Evolutionary conservation across 2,888 invertebrate genomes (phyloP).

Genomic region (Habrosyne pyritoides): DNA sequence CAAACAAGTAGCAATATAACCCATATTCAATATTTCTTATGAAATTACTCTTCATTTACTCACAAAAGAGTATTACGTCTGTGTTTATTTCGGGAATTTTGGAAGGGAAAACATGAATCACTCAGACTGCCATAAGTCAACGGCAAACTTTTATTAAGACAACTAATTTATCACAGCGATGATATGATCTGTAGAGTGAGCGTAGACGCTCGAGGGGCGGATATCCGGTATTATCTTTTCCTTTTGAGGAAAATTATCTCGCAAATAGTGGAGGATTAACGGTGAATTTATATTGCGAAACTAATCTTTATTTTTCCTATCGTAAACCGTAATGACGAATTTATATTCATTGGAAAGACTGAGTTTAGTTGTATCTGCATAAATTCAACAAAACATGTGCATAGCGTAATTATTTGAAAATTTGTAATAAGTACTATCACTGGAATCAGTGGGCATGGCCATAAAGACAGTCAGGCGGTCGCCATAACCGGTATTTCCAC

Average conservation of each 20-base stretch:
- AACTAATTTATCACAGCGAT: slow-evolving; percentile 62
- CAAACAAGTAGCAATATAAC: neutral
- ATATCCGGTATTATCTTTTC: slow-evolving; percentile 43
- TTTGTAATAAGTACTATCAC: neutral
- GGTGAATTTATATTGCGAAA: slow-evolving; percentile 10
- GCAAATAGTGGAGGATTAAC: slow-evolving; percentile 37
- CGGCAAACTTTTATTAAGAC: slow-evolving; percentile 53
- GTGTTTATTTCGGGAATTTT: neutral
- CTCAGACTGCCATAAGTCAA: slow-evolving; percentile 21
- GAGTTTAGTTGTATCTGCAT: neutral
- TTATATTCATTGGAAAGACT: neutral
- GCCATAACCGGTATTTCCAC: slow-evolving; percentile 70
- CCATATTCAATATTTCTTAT: neutral
- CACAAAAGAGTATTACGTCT: neutral
- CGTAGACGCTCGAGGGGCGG: slow-evolving; percentile 42
- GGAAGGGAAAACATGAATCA: slow-evolving; percentile 22
- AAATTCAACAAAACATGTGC: neutral
- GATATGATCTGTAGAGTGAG: slow-evolving; percentile 58
- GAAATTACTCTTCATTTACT: neutral
- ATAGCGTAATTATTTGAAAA: neutral
- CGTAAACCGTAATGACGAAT: neutral
- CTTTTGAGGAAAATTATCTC: slow-evolving; percentile 45
- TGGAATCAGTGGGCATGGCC: neutral
- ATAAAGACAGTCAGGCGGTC: slow-evolving; percentile 58
- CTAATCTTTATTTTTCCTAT: neutral